Conservation (phyloP, 2,888 invertebrate genomes). For the Drosophila demipolita region DNA sequence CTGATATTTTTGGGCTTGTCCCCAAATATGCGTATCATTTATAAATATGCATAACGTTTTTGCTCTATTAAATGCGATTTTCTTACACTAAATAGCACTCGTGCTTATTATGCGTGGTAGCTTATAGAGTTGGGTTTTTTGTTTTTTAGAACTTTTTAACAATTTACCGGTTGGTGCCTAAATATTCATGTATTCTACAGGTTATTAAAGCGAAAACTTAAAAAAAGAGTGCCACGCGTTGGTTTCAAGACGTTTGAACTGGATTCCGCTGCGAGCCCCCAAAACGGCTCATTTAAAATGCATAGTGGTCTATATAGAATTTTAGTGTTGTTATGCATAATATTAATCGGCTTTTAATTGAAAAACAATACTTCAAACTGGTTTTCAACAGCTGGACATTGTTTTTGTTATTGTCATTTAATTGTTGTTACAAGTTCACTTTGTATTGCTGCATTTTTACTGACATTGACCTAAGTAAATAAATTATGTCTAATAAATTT, state of each 20-base stretch:
- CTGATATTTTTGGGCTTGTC: conserved; percentile 8
- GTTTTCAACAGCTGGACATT: conserved; percentile 20
- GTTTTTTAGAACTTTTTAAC: conserved; percentile 17
- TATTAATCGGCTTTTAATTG: conserved; percentile 6
- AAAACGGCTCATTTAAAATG: conserved; percentile 36
- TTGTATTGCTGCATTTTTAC: not conserved
- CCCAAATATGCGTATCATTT: not conserved
- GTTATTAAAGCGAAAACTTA: conserved; percentile 31
- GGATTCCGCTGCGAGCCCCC: conserved; percentile 73
- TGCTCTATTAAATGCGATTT: conserved; percentile 36
- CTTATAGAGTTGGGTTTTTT: not conserved
- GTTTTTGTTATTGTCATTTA: conserved; percentile 17
- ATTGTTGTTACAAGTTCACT: not conserved
- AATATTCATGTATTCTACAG: conserved; percentile 50
- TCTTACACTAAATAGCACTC: not conserved
- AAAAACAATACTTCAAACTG: conserved; percentile 24
- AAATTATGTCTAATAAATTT: not conserved
- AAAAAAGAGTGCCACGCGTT: conserved; percentile 41
- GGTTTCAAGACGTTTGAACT: conserved; percentile 52
- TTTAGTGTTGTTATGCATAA: conserved; percentile 6
- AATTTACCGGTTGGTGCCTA: conserved; percentile 35
- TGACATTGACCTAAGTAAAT: not conserved
- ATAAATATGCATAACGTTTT: conserved; percentile 1
- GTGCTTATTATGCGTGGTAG: conserved; percentile 34
- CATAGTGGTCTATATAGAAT: not conserved